Conservation (phyloP, 2,888 invertebrate species). For the Sminthurinus aureus region DNA sequence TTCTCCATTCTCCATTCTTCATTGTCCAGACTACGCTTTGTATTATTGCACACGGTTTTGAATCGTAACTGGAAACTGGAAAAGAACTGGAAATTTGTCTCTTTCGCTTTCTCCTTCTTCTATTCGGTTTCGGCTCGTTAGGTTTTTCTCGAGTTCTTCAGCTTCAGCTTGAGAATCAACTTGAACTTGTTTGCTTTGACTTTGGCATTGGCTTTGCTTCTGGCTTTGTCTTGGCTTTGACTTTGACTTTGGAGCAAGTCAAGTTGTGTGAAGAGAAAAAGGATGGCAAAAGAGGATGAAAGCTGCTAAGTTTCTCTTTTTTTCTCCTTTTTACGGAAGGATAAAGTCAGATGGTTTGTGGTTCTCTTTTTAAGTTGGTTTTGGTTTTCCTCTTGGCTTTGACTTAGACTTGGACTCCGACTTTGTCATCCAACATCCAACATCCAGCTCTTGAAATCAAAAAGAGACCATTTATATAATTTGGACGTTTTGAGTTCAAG, state of each 20-base stretch:
- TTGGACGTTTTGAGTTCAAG: conserved; percentile 11
- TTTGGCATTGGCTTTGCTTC: too few relatives aligned
- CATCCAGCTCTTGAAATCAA: conserved; percentile 15
- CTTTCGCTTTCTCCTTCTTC: not conserved
- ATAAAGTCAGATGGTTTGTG: not conserved
- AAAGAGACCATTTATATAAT: conserved; percentile 14
- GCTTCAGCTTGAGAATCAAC: too few relatives aligned
- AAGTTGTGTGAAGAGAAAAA: too few relatives aligned
- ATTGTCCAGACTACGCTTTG: too few relatives aligned
- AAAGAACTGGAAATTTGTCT: not conserved
- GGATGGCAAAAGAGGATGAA: too few relatives aligned
- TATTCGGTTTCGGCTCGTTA: not conserved
- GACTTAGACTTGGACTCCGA: not conserved
- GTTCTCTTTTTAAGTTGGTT: not conserved
- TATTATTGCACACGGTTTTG: not conserved
- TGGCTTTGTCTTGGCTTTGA: too few relatives aligned
- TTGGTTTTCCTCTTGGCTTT: not conserved
- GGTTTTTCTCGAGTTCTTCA: not conserved
- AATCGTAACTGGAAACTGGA: not conserved
- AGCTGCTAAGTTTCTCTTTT: too few relatives aligned
- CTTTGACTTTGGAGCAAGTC: too few relatives aligned
- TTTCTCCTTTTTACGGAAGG: too few relatives aligned
- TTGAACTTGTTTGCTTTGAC: too few relatives aligned
- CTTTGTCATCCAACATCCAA: not conserved
- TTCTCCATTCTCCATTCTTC: too few relatives aligned